Evolutionary conservation across 37 sponge, comb jelly and placozoan genomes (phyloP), one percentile per base, ranked within the genome.

Genomic region (Beroe ovata): DNA sequence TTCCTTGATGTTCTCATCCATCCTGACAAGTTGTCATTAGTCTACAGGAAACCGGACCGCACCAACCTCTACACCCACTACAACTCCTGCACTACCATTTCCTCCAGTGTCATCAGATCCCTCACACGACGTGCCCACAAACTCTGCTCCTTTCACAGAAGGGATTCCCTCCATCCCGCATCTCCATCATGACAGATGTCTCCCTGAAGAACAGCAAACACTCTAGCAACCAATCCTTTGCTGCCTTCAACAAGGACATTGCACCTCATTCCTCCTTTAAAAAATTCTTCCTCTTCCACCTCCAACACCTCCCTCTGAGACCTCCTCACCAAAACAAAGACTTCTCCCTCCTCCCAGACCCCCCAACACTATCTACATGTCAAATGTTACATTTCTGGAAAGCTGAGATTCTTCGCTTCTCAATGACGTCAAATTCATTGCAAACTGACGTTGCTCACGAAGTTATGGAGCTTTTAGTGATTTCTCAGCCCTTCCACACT

Each of bases 281-380:
- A 66, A 34, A 30, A 66, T 30, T 34, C 34, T 32, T 2, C 29
- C 29, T 19, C 30, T 8, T 34, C 69, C 1, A 34, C 29, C 69
- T 66, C 69, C 69, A 29, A 18, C 4, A 4, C 35, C 36, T 29
- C 69, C 33, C 69, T 66, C 36, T 18, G 35, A 14, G 34, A 66
- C 69, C 36, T 66, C 69, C 69, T 66, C 16, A 66, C 69, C 33
- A 66, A 66, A 33, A 66, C 69, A 37, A 66, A 66, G 69, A 66
- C 69, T 18, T 34, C 69, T 14, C 69, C 69, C 34, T 3, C 69
- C 14, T 8, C 29, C 33, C 69, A 34, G 36, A 66, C 69, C 30
- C 69, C 69, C 36, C 25, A 32, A 47, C 54, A 11, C 11, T 6
- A 47, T 16, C 11, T 47, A 47, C 54, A n/a, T n/a, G n/a, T n/a